Evolutionary conservation across 2,797 vertebrate species (phyloP), one percentile per base, ranked within the genome.

Genomic region (Pangasius larnaudii): DNA sequence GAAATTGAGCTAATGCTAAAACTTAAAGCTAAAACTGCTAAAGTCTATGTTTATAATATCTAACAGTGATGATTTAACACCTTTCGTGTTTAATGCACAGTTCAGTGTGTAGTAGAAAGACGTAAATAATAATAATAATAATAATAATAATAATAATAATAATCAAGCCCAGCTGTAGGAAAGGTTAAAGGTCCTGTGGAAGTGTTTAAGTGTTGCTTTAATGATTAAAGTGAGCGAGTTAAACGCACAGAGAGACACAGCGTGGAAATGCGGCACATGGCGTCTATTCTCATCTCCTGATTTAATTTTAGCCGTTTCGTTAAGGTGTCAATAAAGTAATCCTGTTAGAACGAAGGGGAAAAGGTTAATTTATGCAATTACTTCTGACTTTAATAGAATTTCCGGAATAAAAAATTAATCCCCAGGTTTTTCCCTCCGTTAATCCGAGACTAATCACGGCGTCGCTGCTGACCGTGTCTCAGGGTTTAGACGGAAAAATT

Each of bases 281-380:
- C 11, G 13, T n/a, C 72, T n/a, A 4, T 78, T 53, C 49, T 78
- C 33, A 56, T 79, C 51, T 36, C 7, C n/a, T 36, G 11, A 79
- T 58, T 79, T 9, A 79, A 79, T 79, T 56, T 10, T 1, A 22
- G n/a, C 36, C 30, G 0, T 56, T 79, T 79, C 5, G 30, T 80
- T 33, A 24, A 59, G 78, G 78, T 80, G 78, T 39, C 61, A 80
- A 80, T 80, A 13, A 59, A 59, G 5, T 24, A 59, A 80, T 59
- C 56, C 30, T 80, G 78, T 59, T 79, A 79, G 51, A 79, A 11
- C 0, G 18, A 36, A 80, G 56, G 33, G 19, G 78, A 46, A 24
- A 61, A 81, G 36, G 36, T 81, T 81, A 14, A 39, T 1, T 63
- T 42, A 39, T 16, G 24, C 58, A 61, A 63, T 81, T 63, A 63